These are phyloP conservation scores for Peromyscus nudipes DNA, from an alignment of 2,797 vertebrate genomes.

Conservation along the genomic window DNA sequence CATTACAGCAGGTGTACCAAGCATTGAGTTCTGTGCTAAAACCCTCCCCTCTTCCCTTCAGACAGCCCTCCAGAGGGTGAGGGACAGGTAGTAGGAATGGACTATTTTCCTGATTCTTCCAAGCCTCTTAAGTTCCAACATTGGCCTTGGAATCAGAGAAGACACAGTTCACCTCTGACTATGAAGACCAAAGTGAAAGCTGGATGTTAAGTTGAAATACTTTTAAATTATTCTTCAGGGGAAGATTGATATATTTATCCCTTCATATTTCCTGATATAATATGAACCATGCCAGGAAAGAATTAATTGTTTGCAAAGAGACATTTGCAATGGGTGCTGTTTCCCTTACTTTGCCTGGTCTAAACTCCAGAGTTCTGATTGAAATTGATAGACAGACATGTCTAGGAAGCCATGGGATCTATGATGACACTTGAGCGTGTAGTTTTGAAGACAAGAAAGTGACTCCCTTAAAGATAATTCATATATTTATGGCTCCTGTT, in stretches of 20 bases:
- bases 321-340: neutral
- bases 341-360: conserved; percentile 29
- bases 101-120: neutral
- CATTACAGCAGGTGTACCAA: neutral
- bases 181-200: neutral
- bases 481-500: too few relatives aligned
- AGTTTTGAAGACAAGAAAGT: conserved; percentile 58
- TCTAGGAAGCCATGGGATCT: neutral
- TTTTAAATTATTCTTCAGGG: conserved; percentile 52
- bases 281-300: neutral
- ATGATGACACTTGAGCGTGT: neutral
- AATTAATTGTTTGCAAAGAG: conserved; percentile 53
- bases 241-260: conserved; percentile 23
- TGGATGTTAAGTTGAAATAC: conserved; percentile 4
- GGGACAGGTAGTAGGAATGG: neutral
- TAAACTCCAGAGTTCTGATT: neutral
- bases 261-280: neutral
- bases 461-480: conserved; percentile 7
- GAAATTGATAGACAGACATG: neutral
- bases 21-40: neutral
- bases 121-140: neutral
- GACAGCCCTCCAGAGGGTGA: neutral
- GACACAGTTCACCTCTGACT: conserved; percentile 37
- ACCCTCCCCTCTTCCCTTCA: neutral
- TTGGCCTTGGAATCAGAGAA: neutral